Percentiles rank a stretch among this genome's conserved stretches.
phyloP scores from a whole-genome alignment of 2,113 vertebrate genomes.

The Barbus barbus region DNA sequence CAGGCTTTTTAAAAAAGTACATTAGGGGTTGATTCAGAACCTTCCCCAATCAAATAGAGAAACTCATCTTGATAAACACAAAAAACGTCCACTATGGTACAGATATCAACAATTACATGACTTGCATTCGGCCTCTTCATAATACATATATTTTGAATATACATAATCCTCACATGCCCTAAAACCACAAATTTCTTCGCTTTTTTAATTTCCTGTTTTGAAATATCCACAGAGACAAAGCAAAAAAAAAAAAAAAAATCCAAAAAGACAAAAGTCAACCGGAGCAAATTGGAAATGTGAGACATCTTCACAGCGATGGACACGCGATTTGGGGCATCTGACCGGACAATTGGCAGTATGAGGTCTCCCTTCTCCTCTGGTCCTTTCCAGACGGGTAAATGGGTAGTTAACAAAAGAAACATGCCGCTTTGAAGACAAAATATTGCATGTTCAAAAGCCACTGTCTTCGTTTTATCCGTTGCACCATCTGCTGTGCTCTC shows the following conservation, averaged over 20 bases:
- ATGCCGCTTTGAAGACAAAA: constrained; percentile 21
- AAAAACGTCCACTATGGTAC: constrained; percentile 71
- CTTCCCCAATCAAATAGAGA: constrained; percentile 60
- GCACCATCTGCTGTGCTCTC: background rate
- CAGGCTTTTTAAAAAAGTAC: constrained; percentile 25
- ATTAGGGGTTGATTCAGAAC: constrained; percentile 8
- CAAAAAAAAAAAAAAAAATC: background rate
- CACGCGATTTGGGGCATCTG: background rate
- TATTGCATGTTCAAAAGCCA: too few species aligned
- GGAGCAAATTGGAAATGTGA: constrained; percentile 14
- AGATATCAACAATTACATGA: constrained; percentile 71
- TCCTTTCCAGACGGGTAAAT: constrained; percentile 25
- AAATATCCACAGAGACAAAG: constrained; percentile 33
- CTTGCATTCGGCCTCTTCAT: constrained; percentile 70
- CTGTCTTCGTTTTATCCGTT: background rate
- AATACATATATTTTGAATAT: constrained; percentile 66
- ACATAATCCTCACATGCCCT: constrained; percentile 70
- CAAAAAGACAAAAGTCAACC: constrained; percentile 20
- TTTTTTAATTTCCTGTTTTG: constrained; percentile 36
- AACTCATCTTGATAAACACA: constrained; percentile 62
- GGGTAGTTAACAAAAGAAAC: constrained; percentile 10
- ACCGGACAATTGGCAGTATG: constrained; percentile 23
- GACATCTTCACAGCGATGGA: background rate
- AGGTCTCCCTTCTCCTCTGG: constrained; percentile 27
- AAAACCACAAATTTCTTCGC: constrained; percentile 52